These are phyloP conservation scores for Leptestheria dahalacensis DNA, from an alignment of 1,140 invertebrate species.

Conservation along the genomic window DNA sequence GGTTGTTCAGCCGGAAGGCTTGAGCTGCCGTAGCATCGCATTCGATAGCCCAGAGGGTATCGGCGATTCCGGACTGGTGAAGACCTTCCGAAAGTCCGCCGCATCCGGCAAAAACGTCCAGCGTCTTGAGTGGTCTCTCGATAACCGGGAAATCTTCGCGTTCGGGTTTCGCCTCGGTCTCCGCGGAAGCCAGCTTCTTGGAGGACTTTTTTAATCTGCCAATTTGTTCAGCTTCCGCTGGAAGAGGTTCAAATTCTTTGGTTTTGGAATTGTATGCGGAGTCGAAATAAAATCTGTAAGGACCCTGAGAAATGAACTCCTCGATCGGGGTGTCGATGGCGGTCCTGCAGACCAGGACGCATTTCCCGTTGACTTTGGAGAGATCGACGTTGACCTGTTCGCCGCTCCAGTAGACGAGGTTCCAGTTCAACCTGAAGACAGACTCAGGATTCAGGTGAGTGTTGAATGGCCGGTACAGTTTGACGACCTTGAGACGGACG, in stretches of 20 bases:
- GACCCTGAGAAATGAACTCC: constrained; percentile 47
- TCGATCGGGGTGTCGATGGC: constrained; percentile 35
- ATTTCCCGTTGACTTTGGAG: constrained; percentile 40
- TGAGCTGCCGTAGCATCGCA: constrained; percentile 58
- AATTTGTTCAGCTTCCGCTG: constrained; percentile 30
- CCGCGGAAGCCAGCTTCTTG: constrained; percentile 28
- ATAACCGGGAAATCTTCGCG: constrained; percentile 27
- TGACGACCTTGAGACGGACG: constrained; percentile 47
- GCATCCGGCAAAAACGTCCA: constrained; percentile 83
- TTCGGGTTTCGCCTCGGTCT: constrained; percentile 19
- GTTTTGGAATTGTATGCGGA: constrained; percentile 45
- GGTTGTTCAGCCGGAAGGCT: constrained; percentile 65
- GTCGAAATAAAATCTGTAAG: constrained; percentile 58
- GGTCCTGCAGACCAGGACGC: constrained; percentile 40
- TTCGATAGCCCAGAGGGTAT: constrained; percentile 67
- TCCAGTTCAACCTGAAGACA: constrained; percentile 46
- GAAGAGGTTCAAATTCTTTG: constrained; percentile 44
- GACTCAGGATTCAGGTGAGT: constrained; percentile 39
- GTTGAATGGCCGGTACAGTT: constrained; percentile 63
- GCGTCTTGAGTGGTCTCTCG: constrained; percentile 38
- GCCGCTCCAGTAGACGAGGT: constrained; percentile 59
- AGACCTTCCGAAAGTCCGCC: constrained; percentile 50
- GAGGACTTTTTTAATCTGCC: constrained; percentile 21
- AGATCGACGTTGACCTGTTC: constrained; percentile 43
- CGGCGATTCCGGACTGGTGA: constrained; percentile 49